Evolutionary conservation across 2,888 invertebrate genomes (phyloP).

Genomic region (Iselma pallidipennis): DNA sequence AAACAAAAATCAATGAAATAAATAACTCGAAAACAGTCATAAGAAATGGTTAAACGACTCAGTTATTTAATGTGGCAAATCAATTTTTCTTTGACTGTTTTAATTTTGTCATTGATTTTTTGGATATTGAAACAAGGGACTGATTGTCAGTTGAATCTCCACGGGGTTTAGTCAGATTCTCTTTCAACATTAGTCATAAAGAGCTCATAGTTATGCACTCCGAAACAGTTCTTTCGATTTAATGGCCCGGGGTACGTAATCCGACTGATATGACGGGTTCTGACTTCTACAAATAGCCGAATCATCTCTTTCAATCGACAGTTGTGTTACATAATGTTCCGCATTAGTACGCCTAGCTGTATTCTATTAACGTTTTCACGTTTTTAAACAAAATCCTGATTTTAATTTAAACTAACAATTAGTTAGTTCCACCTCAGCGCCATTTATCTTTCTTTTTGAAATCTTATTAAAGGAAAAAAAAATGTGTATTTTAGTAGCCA

Average conservation of each 20-base stretch:
- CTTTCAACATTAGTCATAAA: constrained; percentile 8
- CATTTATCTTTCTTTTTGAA: too few relatives aligned
- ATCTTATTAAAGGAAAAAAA: too few relatives aligned
- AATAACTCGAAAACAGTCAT: constrained; percentile 36
- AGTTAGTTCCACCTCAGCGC: constrained; percentile 12
- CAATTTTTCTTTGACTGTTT: constrained; percentile 14
- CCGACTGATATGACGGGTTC: constrained; percentile 19
- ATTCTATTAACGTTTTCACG: constrained; percentile 1
- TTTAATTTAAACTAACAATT: not conserved
- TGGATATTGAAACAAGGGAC: not conserved
- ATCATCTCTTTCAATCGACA: constrained; percentile 26
- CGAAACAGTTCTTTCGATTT: constrained; percentile 24
- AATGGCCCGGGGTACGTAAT: constrained; percentile 35
- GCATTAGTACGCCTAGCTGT: constrained; percentile 20
- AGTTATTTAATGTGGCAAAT: constrained; percentile 20
- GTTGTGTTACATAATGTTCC: constrained; percentile 25
- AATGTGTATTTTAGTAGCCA: too few relatives aligned
- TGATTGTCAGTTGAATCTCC: not conserved
- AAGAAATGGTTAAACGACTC: constrained; percentile 38
- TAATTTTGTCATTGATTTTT: not conserved
- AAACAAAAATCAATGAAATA: constrained; percentile 39
- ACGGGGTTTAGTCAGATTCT: not conserved
- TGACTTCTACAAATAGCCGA: constrained; percentile 23
- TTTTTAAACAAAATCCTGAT: not conserved
- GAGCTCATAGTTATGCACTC: constrained; percentile 37